Conservation (phyloP, 2,113 vertebrate species). For the Alouatta palliata region DNA sequence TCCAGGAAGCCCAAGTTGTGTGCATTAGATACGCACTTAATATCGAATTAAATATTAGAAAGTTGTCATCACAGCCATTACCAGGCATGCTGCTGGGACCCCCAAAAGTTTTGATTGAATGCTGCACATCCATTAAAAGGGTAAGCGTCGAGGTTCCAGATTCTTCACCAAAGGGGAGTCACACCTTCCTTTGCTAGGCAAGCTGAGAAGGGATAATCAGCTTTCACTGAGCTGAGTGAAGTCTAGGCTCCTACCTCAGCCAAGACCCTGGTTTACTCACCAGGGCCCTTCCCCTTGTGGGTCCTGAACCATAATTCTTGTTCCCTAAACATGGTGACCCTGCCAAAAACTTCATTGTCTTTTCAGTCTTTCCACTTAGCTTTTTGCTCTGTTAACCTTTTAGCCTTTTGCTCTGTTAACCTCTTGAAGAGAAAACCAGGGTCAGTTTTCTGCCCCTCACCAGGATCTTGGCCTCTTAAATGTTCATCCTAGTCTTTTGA, state of each 20-base stretch:
- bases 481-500: neutral
- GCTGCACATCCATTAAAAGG: neutral
- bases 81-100: neutral
- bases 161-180: neutral
- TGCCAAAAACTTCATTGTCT: neutral
- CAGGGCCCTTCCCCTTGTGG: neutral
- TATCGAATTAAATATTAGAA: too few relatives aligned
- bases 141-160: neutral
- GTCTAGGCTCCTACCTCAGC: neutral
- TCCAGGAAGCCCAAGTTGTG: neutral
- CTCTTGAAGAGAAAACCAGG: neutral
- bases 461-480: neutral
- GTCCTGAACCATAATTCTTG: neutral
- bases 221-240: neutral
- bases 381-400: neutral
- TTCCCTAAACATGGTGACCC: neutral
- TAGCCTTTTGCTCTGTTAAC: neutral
- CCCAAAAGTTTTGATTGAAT: neutral
- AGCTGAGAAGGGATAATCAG: neutral
- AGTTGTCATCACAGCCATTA: neutral
- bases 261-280: neutral
- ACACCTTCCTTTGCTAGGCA: neutral
- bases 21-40: neutral
- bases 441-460: neutral
- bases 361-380: neutral